Evolutionary conservation across 2,797 vertebrate species (phyloP).

Genomic region (Taeniopygia guttata): DNA sequence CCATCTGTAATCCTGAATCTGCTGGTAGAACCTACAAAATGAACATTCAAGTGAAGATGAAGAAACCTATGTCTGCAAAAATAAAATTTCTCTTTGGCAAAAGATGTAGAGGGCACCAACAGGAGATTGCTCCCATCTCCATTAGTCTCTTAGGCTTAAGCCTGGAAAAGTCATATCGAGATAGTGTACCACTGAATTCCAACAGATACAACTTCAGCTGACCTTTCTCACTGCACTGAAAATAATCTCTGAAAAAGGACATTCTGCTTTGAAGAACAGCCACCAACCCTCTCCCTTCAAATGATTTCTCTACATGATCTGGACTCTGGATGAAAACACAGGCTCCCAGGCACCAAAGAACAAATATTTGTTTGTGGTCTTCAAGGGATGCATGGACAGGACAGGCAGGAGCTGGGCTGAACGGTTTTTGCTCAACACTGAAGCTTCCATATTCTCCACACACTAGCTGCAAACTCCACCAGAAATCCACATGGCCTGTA

Average conservation of each 20-base stretch:
- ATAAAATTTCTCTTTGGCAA: conserved; percentile 37
- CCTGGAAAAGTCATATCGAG: conserved; percentile 1
- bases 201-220: background rate
- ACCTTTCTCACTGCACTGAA: background rate
- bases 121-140: background rate
- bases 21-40: conserved; percentile 28
- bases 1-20: conserved; percentile 1
- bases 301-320: background rate
- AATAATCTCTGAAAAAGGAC: background rate
- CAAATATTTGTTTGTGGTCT: background rate
- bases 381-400: background rate
- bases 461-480: conserved; percentile 16
- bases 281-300: background rate
- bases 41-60: background rate
- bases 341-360: background rate
- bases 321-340: background rate
- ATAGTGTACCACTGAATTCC: background rate
- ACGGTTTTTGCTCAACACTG: background rate
- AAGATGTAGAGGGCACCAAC: background rate
- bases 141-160: background rate
- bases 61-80: background rate
- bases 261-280: background rate
- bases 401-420: background rate
- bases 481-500: conserved; percentile 42
- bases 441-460: background rate